Evolutionary conservation across 2,113 vertebrate genomes (phyloP), one percentile per base, ranked within the genome.

Genomic region (Orcinus orca): DNA sequence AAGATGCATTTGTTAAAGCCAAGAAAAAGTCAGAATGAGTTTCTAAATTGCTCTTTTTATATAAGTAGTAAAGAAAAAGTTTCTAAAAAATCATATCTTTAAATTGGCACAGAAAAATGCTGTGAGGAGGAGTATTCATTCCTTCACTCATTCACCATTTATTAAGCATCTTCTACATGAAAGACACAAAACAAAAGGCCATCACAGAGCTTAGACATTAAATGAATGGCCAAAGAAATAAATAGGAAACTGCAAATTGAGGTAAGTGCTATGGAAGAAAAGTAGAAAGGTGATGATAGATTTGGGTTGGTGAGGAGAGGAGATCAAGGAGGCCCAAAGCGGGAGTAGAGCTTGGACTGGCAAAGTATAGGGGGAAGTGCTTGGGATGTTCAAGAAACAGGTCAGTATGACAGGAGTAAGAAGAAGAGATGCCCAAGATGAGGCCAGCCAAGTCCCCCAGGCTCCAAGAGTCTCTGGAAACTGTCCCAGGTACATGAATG

Each of bases 41-140:
- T 87, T 96, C 68, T 95, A 81, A 97, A 91, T 91, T 90, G 55
- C 26, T 93, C 58, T 93, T 96, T 97, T 91, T 85, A 91, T 71
- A 62, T 15, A 79, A 67, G 47, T 65, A 23, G 41, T 31, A n/a
- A 76, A 68, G 81, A 65, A 90, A 90, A 44, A 31, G 5, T 71
- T 83, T 93, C 62, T 83, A 80, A 95, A 97, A 90, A 82, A 47
- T 63, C 53, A 55, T 18, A 47, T 79, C 31, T 84, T 97, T 50
- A 88, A 85, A 80, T 85, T 95, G 53, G 80, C 80, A 88, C n/a
- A 53, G 84, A 65, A 97, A 96, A 97, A 92, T 83, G 29, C 25
- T 76, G 36, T 23, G 20, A 90, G 18, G 11, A 41, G 87, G n/a
- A 83, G 6, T 62, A 68, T 63, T 96, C 29, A 82, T 65, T 92